A percentile compares a stretch with the other conserved stretches of the same genome.
Evolutionary conservation across 2,113 vertebrate species (phyloP).

Genomic region (Lethenteron camtschaticum): DNA sequence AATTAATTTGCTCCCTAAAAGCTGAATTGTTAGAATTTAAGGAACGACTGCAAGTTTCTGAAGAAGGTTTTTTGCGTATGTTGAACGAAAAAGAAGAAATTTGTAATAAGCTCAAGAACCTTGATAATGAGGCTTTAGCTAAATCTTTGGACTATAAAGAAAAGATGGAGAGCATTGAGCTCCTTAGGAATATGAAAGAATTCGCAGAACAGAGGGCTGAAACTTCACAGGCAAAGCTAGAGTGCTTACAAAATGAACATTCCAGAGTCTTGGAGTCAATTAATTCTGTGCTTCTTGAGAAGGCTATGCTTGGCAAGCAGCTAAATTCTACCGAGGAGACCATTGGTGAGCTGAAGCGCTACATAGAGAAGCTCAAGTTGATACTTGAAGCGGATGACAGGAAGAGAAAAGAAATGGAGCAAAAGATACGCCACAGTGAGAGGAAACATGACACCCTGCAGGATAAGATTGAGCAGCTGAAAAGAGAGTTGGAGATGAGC

Average conservation of each 20-base stretch:
- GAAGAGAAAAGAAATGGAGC: slow-evolving; percentile 27
- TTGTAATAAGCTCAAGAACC: slow-evolving; percentile 21
- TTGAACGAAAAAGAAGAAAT: slow-evolving; percentile 23
- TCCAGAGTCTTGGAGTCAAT: slow-evolving; percentile 28
- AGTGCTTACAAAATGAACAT: slow-evolving; percentile 27
- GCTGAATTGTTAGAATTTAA: slow-evolving; percentile 26
- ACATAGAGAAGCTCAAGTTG: slow-evolving; percentile 57
- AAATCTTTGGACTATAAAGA: slow-evolving; percentile 20
- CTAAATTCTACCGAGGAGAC: slow-evolving; percentile 51
- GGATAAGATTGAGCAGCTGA: slow-evolving; percentile 36
- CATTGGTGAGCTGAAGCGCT: slow-evolving; percentile 32
- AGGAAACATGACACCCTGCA: slow-evolving; percentile 29
- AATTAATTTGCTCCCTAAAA: slow-evolving; percentile 27
- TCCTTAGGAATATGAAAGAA: slow-evolving; percentile 27
- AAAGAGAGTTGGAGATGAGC: slow-evolving; percentile 31
- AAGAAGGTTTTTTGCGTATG: slow-evolving; percentile 19
- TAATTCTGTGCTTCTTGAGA: slow-evolving; percentile 40
- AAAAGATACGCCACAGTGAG: slow-evolving; percentile 38
- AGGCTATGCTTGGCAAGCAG: slow-evolving; percentile 37
- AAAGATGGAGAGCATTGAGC: slow-evolving; percentile 23
- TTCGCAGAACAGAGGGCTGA: slow-evolving; percentile 23
- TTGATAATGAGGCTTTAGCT: slow-evolving; percentile 19
- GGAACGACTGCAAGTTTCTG: slow-evolving; percentile 21
- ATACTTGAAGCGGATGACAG: slow-evolving; percentile 61
- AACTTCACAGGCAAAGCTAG: slow-evolving; percentile 27